Base-by-base conservation (phyloP, 1,140 invertebrate genomes). In the Helicoverpa armigera region DNA sequence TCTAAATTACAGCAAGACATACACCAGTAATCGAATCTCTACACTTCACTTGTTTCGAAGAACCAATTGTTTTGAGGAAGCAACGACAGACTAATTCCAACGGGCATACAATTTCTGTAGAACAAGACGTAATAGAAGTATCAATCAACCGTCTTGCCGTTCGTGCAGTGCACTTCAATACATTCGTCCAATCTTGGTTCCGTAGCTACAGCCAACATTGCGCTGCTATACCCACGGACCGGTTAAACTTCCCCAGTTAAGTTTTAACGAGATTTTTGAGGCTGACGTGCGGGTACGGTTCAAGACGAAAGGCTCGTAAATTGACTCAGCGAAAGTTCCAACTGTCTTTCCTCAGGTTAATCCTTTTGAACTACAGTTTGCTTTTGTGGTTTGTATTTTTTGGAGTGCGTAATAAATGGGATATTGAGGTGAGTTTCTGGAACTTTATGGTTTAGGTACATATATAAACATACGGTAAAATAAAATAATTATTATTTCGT, bases 201-300 rank as follows among this genome's bases (percentile, higher is more conserved):
- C 10, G n/a, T 12, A 13, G 48, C 7, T 1, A 35, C 53, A 53
- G 29, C 29, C 29, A 43, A 67, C 61, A 78, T 67, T 78, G 67
- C 29, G 54, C 16, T 50, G 18, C 29, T 35, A 63, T 56, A 63
- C 77, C 50, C 16, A 18, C 23, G n/a, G 53, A 72, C 63, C 29
- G 60, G 60, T 18, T 73, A 56, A 80, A 83, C 56, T 79, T 63
- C 54, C 16, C 48, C 83, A 87, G 85, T 86, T 88, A 88, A 88
- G 85, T 88, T 88, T 88, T 88, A 88, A 88, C 83, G 83, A 88
- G 87, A 80, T 88, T 88, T 88, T 88, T 85, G 87, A 86, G 83
- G 82, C 70, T 58, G 74, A 72, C 72, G 79, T 79, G 79, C 69
- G 83, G 75, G 65, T 16, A 60, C 31, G 48, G 53, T 69, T 63